Conservation (phyloP, 2,113 vertebrate genomes). For the Marcusenius ussheri region DNA sequence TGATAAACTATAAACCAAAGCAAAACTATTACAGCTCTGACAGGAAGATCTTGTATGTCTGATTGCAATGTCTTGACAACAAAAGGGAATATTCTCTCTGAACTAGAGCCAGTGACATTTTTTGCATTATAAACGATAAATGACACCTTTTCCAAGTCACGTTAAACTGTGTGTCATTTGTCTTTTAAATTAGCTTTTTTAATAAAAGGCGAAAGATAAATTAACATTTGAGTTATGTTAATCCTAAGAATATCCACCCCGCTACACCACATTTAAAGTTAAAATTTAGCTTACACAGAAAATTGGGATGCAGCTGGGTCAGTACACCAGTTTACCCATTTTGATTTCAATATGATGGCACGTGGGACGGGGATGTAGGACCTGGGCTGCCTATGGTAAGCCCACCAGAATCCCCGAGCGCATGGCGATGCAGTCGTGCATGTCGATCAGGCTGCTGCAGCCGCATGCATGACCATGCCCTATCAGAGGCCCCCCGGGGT, state of each 20-base stretch:
- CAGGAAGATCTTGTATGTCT: constrained; percentile 26
- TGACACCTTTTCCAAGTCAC: constrained; percentile 3
- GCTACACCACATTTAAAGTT: background rate
- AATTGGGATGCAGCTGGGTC: background rate
- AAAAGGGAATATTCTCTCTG: constrained; percentile 32
- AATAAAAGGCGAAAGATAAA: background rate
- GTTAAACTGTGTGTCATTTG: background rate
- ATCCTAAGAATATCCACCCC: background rate
- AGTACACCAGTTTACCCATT: background rate
- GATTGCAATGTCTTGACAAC: constrained; percentile 25
- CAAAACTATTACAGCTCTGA: constrained; percentile 32
- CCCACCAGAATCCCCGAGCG: background rate
- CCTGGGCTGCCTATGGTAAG: background rate
- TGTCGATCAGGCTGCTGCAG: background rate
- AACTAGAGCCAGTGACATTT: constrained; percentile 24
- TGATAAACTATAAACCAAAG: constrained; percentile 18
- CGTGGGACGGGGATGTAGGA: background rate
- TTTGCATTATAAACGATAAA: constrained; percentile 8
- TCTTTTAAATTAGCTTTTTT: background rate
- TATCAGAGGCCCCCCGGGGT: background rate
- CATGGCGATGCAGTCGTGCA: background rate
- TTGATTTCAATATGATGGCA: background rate
- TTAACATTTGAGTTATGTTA: background rate
- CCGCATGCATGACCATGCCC: background rate
- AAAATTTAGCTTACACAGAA: background rate